Conservation (phyloP, 2,797 vertebrate genomes). For the Danio aesculapii region DNA sequence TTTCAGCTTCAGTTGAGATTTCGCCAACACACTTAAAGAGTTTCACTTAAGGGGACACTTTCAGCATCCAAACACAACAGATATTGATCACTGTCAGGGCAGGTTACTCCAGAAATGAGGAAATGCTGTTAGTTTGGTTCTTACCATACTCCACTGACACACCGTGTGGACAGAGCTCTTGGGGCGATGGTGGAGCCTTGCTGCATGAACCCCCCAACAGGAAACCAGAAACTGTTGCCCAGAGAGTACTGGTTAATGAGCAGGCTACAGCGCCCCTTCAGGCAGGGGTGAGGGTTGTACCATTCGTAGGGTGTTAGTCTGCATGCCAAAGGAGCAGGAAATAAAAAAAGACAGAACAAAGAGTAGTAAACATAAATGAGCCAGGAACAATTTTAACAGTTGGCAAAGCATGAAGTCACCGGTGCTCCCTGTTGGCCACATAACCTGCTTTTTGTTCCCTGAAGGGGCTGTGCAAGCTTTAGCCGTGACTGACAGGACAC, state of each 20-base stretch:
- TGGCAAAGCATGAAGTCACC: slow-evolving; percentile 71
- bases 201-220: slow-evolving; percentile 98
- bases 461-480: slow-evolving; percentile 35
- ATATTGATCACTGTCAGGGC: background rate
- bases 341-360: background rate
- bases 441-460: slow-evolving; percentile 65
- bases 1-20: too few relatives aligned
- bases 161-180: slow-evolving; percentile 93
- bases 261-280: slow-evolving; percentile 92
- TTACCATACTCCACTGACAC: slow-evolving; percentile 98
- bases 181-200: slow-evolving; percentile 97
- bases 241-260: slow-evolving; percentile 98
- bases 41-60: too few relatives aligned
- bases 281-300: slow-evolving; percentile 97
- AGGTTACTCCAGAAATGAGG: background rate
- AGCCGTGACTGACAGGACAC: slow-evolving; percentile 45
- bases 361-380: slow-evolving; percentile 41
- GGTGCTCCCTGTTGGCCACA: slow-evolving; percentile 63
- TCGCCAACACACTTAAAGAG: too few relatives aligned
- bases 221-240: slow-evolving; percentile 99
- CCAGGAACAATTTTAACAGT: slow-evolving; percentile 59
- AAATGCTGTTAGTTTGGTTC: slow-evolving; percentile 55
- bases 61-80: background rate
- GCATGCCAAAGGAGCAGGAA: slow-evolving; percentile 32
- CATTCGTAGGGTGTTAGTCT: slow-evolving; percentile 97